These are phyloP conservation scores for Calidris pygmaea DNA, from an alignment of 2,113 vertebrate species.

Conservation along the genomic window DNA sequence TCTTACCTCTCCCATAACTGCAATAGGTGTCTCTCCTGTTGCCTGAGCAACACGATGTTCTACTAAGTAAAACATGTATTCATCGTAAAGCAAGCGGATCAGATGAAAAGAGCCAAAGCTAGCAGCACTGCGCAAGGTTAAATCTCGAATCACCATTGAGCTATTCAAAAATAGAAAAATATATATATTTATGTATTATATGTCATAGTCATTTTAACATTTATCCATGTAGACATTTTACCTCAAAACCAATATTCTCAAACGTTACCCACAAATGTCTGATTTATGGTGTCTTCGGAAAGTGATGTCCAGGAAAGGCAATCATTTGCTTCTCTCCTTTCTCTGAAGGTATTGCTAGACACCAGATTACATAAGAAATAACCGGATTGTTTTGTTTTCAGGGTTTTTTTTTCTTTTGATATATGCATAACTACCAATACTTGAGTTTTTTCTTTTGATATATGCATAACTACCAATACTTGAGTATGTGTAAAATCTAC, in stretches of 20 bases:
- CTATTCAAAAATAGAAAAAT: conserved; percentile 72
- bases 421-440: not conserved
- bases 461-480: not conserved
- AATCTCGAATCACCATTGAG: conserved; percentile 86
- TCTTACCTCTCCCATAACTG: conserved; percentile 86
- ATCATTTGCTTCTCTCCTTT: not conserved
- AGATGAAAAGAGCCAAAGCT: conserved; percentile 87
- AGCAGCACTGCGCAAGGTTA: conserved; percentile 85
- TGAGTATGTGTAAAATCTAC: not conserved
- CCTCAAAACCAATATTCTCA: not conserved
- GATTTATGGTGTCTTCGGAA: not conserved
- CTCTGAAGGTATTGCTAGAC: not conserved
- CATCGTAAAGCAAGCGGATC: conserved; percentile 84
- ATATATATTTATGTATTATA: conserved; percentile 4
- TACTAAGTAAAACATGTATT: conserved; percentile 87
- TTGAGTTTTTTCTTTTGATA: not conserved
- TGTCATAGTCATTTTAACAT: not conserved
- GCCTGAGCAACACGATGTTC: conserved; percentile 85
- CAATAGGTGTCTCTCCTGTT: conserved; percentile 84
- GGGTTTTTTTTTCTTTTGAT: not conserved
- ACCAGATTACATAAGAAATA: not conserved
- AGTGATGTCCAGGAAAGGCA: not conserved
- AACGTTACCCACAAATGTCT: not conserved
- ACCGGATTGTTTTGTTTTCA: not conserved
- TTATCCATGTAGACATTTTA: not conserved